Evolutionary conservation across 2,113 vertebrate genomes (phyloP).

Genomic region (Albula glossodonta): DNA sequence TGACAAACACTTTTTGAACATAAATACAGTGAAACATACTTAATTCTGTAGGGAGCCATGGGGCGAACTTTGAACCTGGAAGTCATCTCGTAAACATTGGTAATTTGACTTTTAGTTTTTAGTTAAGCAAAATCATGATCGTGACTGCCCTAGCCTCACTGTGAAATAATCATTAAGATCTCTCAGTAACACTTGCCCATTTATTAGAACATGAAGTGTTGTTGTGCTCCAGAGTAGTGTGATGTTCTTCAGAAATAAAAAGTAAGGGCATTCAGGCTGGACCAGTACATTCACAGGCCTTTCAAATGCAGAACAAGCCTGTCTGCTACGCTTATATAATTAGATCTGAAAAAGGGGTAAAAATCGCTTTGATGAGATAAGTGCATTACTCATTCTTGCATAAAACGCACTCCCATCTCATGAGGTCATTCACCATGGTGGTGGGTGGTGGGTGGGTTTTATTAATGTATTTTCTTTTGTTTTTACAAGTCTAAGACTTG

Average conservation of each 20-base stretch:
- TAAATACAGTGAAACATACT: no score
- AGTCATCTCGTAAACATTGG: no score
- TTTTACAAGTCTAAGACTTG: slow-evolving; percentile 22
- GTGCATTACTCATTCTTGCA: slow-evolving; percentile 14
- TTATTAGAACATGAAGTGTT: neutral
- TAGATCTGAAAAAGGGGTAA: neutral
- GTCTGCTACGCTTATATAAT: neutral
- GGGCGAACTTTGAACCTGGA: no score
- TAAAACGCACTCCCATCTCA: slow-evolving; percentile 19
- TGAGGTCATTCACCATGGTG: neutral
- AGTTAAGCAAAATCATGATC: no score
- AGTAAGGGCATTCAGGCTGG: neutral
- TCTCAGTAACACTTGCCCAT: neutral
- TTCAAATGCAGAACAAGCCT: neutral
- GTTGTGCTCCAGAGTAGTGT: neutral
- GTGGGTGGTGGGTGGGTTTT: no score
- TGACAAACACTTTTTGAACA: no score
- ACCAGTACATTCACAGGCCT: neutral
- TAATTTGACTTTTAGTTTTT: no score
- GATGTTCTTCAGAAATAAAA: neutral
- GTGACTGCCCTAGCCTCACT: no score
- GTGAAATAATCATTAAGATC: no score
- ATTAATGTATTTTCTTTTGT: neutral
- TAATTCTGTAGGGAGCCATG: no score
- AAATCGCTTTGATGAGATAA: slow-evolving; percentile 21